Percentiles rank a stretch among this genome's conserved stretches.
These are phyloP conservation scores for Nycticorax nycticorax DNA, from an alignment of 2,113 vertebrate species.

Conservation along the genomic window DNA sequence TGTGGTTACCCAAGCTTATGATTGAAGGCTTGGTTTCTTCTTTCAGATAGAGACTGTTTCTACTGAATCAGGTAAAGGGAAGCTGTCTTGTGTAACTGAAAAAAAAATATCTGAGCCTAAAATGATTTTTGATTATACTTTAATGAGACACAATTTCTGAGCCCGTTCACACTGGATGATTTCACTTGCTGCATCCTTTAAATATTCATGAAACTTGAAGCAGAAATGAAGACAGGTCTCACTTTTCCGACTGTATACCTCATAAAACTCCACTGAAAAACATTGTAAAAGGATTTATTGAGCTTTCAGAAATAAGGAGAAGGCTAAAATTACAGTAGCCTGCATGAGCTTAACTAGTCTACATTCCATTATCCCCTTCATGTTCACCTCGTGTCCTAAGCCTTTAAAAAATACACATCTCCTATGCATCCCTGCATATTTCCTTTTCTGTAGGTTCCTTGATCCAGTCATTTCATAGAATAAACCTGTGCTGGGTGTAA, in stretches of 20 bases:
- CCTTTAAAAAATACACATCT: background rate
- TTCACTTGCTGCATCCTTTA: constrained; percentile 49
- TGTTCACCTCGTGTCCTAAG: background rate
- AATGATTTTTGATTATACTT: constrained; percentile 23
- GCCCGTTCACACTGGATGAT: background rate
- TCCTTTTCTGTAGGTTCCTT: background rate
- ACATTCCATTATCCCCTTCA: background rate
- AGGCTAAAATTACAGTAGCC: background rate
- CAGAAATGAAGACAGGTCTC: constrained; percentile 18
- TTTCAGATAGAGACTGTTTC: background rate
- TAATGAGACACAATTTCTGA: background rate
- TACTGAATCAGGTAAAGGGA: background rate
- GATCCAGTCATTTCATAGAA: background rate
- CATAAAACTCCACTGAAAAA: background rate
- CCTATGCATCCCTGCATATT: background rate
- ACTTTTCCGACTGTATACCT: background rate
- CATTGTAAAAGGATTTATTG: background rate
- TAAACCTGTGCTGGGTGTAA: background rate
- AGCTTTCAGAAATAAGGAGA: background rate
- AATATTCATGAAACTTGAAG: constrained; percentile 46
- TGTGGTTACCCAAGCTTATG: background rate
- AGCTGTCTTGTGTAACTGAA: background rate
- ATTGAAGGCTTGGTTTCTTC: background rate
- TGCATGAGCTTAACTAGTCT: background rate
- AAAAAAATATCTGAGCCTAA: background rate